These are phyloP conservation scores for Clitarchus hookeri DNA, from an alignment of 2,888 invertebrate genomes.

Conservation along the genomic window DNA sequence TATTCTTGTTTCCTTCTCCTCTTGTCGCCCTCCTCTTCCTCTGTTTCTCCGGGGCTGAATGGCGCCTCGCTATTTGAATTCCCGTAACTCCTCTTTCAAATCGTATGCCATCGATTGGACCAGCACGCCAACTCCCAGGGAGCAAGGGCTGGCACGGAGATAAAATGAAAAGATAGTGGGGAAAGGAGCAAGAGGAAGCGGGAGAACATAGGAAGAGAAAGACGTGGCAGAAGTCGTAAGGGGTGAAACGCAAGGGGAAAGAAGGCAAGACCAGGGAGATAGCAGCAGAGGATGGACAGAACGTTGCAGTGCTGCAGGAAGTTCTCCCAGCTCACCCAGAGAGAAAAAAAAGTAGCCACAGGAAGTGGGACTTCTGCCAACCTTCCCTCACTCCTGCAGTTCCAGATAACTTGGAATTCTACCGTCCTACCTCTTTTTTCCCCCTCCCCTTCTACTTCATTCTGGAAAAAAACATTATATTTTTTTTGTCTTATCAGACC, in stretches of 20 bases:
- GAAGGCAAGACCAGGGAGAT: too few relatives aligned
- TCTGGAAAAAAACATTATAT: neutral
- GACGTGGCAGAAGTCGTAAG: too few relatives aligned
- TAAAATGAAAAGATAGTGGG: neutral
- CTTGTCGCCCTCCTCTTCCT: neutral
- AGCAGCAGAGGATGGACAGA: neutral
- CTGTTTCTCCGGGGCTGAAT: neutral
- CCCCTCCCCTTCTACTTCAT: neutral
- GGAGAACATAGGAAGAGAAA: too few relatives aligned
- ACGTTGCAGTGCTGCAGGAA: neutral
- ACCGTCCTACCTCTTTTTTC: neutral
- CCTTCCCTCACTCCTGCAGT: neutral
- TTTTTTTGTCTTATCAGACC: neutral
- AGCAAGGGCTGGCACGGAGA: neutral
- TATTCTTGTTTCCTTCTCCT: neutral
- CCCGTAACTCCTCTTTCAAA: neutral
- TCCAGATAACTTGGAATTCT: neutral
- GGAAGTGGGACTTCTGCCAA: constrained; percentile 14
- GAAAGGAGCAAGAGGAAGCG: neutral
- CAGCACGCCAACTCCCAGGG: neutral
- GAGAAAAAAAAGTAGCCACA: neutral
- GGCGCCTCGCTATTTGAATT: neutral
- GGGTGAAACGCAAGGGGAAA: too few relatives aligned
- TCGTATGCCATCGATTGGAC: neutral
- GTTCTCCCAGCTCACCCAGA: neutral